Conservation (phyloP, 2,113 vertebrate species). For the Hoplias malabaricus region DNA sequence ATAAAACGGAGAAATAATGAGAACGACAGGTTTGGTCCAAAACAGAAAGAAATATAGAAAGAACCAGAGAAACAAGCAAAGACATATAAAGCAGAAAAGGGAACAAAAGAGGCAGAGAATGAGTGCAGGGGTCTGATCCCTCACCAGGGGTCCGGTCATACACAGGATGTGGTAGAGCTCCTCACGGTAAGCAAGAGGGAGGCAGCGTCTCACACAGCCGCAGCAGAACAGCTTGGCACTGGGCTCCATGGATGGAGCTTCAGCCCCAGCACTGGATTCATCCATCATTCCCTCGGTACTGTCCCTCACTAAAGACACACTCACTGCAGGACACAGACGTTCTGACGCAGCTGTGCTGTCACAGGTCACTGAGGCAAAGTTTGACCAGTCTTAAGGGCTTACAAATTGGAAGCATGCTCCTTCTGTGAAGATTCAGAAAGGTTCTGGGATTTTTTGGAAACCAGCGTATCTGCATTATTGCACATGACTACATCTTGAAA, state of each 20-base stretch:
- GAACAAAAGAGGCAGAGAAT: no score
- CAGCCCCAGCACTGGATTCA: not conserved
- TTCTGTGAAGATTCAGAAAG: not conserved
- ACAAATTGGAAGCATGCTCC: slow-evolving; percentile 54
- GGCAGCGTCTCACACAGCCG: slow-evolving; percentile 50
- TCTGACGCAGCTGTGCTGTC: slow-evolving; percentile 30
- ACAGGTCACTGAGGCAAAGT: slow-evolving; percentile 30
- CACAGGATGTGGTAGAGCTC: slow-evolving; percentile 72
- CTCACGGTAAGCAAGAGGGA: slow-evolving; percentile 63
- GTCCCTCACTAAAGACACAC: slow-evolving; percentile 18
- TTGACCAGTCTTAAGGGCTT: slow-evolving; percentile 56
- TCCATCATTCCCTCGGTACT: slow-evolving; percentile 28
- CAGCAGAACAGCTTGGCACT: slow-evolving; percentile 65
- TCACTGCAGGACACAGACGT: not conserved
- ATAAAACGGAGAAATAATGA: no score
- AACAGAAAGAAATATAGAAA: no score
- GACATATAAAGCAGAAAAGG: no score
- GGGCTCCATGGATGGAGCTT: slow-evolving; percentile 51
- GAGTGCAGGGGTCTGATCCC: no score
- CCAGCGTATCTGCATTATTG: not conserved
- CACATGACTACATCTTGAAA: not conserved
- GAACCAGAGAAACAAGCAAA: no score
- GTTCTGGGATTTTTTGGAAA: not conserved
- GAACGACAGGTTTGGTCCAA: no score
- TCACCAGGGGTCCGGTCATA: slow-evolving; percentile 75